phyloP scores from a whole-genome alignment of 2,888 invertebrate genomes.

The Griposia aprilina region DNA sequence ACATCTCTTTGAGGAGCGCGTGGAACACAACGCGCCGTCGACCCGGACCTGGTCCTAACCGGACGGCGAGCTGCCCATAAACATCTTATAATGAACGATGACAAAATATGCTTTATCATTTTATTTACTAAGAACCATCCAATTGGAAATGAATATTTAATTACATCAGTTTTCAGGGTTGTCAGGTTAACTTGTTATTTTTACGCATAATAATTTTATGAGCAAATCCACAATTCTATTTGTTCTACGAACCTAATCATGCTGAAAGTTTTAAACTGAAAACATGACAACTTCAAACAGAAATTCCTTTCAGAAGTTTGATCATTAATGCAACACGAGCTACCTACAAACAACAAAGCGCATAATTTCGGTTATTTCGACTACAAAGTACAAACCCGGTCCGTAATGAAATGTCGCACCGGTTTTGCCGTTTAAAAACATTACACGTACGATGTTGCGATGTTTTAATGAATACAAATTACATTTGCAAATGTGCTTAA shows the following conservation, averaged over 20 bases:
- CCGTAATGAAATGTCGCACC: constrained; percentile 63
- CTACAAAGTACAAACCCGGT: constrained; percentile 44
- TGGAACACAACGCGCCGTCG: too few relatives aligned
- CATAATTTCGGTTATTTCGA: constrained; percentile 48
- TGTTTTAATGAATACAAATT: constrained; percentile 89
- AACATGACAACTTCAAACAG: background rate
- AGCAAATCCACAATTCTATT: background rate
- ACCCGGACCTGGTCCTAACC: too few relatives aligned
- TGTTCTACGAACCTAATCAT: background rate
- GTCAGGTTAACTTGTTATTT: background rate
- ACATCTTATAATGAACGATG: background rate
- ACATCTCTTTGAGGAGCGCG: too few relatives aligned
- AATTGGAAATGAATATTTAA: background rate
- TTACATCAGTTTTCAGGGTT: too few relatives aligned
- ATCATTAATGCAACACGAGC: constrained; percentile 21
- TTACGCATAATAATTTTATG: background rate
- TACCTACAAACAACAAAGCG: constrained; percentile 18
- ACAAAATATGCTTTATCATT: too few relatives aligned
- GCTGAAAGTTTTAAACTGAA: background rate
- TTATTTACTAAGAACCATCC: background rate
- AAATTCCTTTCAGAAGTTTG: background rate
- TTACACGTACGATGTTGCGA: constrained; percentile 78
- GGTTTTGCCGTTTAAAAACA: constrained; percentile 72
- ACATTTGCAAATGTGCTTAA: constrained; percentile 90
- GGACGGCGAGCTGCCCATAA: too few relatives aligned